Percentiles rank a stretch among this genome's conserved stretches.
These are phyloP conservation scores for Diaprepes abbreviatus DNA, from an alignment of 2,888 invertebrate genomes.

Conservation along the genomic window DNA sequence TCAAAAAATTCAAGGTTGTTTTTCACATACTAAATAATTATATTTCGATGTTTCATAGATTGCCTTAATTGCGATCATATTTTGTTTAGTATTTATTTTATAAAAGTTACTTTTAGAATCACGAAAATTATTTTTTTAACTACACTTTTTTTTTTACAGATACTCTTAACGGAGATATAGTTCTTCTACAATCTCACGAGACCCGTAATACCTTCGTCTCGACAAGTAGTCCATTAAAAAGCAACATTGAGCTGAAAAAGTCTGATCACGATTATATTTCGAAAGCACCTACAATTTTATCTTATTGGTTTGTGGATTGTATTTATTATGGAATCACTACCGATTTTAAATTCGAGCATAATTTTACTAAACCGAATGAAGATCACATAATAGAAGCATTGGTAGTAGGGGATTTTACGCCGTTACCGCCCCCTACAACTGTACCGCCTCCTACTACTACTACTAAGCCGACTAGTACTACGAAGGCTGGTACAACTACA, in stretches of 20 bases:
- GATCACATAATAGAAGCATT: conserved; percentile 78
- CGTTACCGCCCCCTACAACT: conserved; percentile 67
- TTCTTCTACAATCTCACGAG: conserved; percentile 74
- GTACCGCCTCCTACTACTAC: conserved; percentile 56
- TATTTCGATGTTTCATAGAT: too few relatives aligned
- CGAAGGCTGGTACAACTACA: conserved; percentile 38
- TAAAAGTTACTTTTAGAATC: too few relatives aligned
- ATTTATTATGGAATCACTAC: conserved; percentile 75
- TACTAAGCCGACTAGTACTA: conserved; percentile 47
- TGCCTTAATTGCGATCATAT: too few relatives aligned
- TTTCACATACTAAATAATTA: too few relatives aligned
- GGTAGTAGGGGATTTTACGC: conserved; percentile 79
- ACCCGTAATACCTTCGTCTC: conserved; percentile 76
- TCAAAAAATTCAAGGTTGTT: too few relatives aligned
- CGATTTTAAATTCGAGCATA: conserved; percentile 74
- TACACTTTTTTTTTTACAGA: conserved; percentile 70
- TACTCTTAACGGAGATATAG: conserved; percentile 77
- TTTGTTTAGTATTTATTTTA: too few relatives aligned
- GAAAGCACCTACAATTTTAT: conserved; percentile 72
- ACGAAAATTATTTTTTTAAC: too few relatives aligned
- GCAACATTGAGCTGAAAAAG: conserved; percentile 72
- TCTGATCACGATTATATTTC: conserved; percentile 75
- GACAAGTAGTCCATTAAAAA: conserved; percentile 72
- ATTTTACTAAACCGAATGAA: conserved; percentile 74
- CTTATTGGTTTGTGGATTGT: conserved; percentile 88